These are phyloP conservation scores for Ctenoplectra terminalis DNA, from an alignment of 1,140 invertebrate species.

Conservation along the genomic window DNA sequence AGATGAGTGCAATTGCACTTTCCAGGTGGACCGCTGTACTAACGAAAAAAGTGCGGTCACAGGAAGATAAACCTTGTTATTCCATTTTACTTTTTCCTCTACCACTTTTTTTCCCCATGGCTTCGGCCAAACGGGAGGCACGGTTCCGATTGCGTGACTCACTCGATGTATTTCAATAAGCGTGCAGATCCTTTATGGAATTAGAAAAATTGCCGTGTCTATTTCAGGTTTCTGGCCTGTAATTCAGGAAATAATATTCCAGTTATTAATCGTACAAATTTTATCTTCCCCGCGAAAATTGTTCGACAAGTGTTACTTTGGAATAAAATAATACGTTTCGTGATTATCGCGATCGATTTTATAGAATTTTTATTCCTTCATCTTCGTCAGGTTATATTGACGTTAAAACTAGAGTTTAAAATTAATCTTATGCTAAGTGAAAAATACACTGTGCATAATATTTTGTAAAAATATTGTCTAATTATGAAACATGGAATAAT, in stretches of 20 bases:
- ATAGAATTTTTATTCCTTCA: too few species aligned
- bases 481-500: too few species aligned
- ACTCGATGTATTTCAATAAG: constrained; percentile 11
- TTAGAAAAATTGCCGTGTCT: background rate
- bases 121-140: background rate
- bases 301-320: too few species aligned
- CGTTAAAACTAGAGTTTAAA: too few species aligned
- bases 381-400: too few species aligned
- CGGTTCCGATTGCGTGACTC: background rate
- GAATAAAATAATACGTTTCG: too few species aligned
- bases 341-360: too few species aligned
- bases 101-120: background rate
- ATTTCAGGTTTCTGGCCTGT: too few species aligned
- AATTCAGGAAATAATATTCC: background rate
- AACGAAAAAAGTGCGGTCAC: constrained; percentile 11
- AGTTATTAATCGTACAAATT: background rate
- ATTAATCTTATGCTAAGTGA: too few species aligned
- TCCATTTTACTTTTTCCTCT: constrained; percentile 1
- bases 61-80: constrained; percentile 27
- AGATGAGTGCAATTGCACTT: constrained; percentile 29
- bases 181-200: background rate
- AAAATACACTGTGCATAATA: too few species aligned
- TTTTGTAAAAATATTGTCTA: too few species aligned
- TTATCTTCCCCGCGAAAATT: too few species aligned
- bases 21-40: background rate